Percentiles rank a stretch among this genome's conserved stretches.
Conservation (phyloP, 2,113 vertebrate species). For the Eleginops maclovinus region DNA sequence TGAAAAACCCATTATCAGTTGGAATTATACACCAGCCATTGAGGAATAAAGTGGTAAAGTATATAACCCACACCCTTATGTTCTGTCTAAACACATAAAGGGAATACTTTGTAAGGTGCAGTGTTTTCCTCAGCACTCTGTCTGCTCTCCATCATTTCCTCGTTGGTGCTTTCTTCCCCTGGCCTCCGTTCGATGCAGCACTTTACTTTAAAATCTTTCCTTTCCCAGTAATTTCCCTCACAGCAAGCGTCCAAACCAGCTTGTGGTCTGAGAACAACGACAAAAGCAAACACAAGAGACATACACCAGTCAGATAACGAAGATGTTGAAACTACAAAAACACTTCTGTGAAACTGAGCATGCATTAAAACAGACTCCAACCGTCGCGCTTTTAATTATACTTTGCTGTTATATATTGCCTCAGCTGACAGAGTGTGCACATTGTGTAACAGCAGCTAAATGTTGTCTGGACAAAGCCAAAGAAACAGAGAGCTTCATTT, state of each 20-base stretch:
- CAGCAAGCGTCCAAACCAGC: not conserved
- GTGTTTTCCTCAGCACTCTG: not conserved
- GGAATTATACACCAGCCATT: too few relatives aligned
- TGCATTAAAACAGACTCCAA: not conserved
- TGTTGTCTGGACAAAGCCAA: constrained; percentile 20
- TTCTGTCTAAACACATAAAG: not conserved
- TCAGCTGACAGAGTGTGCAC: not conserved
- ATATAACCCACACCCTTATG: too few relatives aligned
- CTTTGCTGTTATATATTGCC: not conserved
- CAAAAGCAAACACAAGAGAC: not conserved
- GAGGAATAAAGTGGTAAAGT: too few relatives aligned
- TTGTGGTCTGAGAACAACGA: not conserved
- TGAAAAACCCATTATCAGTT: too few relatives aligned
- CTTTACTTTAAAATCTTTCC: not conserved
- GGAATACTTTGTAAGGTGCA: not conserved
- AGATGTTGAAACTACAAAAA: not conserved
- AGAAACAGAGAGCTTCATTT: constrained; percentile 11
- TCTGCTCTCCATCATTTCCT: not conserved
- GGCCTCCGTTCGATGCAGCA: not conserved
- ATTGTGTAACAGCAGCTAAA: not conserved
- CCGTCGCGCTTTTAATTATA: not conserved
- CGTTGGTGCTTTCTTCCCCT: not conserved
- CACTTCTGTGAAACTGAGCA: not conserved
- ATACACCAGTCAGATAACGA: not conserved
- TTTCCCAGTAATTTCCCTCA: not conserved